These are phyloP conservation scores for Dissostichus mawsoni DNA, from an alignment of 2,113 vertebrate species.

Conservation along the genomic window DNA sequence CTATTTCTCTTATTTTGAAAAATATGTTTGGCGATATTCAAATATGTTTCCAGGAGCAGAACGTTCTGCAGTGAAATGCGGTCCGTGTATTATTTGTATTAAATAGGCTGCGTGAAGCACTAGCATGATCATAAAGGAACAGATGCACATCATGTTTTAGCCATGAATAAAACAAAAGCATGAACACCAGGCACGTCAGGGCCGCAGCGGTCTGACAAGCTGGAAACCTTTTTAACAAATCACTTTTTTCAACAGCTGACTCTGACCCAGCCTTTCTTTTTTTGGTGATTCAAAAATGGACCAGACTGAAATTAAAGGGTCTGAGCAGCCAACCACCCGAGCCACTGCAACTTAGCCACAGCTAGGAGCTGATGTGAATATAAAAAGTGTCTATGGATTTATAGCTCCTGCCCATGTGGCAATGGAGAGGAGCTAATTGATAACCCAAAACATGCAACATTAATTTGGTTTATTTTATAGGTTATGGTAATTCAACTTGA, in stretches of 20 bases:
- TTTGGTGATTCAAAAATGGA: neutral
- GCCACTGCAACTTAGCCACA: neutral
- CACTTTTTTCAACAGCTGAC: neutral
- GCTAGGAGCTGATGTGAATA: neutral
- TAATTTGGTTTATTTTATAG: neutral
- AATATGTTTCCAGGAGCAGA: no score
- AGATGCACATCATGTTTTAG: neutral
- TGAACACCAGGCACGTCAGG: neutral
- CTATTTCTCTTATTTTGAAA: neutral
- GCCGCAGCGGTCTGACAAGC: neutral
- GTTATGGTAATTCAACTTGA: neutral
- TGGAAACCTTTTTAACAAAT: neutral
- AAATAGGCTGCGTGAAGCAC: constrained; percentile 6
- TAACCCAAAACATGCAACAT: neutral
- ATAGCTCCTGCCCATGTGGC: neutral
- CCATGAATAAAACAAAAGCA: neutral
- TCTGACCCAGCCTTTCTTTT: neutral
- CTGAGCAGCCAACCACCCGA: neutral
- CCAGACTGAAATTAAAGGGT: neutral
- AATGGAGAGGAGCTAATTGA: neutral
- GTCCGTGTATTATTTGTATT: neutral
- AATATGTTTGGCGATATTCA: neutral
- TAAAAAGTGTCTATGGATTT: neutral
- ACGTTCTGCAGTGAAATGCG: neutral
- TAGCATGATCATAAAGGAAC: neutral